Conservation (phyloP, 2,113 vertebrate genomes). For the Barnardius zonarius region DNA sequence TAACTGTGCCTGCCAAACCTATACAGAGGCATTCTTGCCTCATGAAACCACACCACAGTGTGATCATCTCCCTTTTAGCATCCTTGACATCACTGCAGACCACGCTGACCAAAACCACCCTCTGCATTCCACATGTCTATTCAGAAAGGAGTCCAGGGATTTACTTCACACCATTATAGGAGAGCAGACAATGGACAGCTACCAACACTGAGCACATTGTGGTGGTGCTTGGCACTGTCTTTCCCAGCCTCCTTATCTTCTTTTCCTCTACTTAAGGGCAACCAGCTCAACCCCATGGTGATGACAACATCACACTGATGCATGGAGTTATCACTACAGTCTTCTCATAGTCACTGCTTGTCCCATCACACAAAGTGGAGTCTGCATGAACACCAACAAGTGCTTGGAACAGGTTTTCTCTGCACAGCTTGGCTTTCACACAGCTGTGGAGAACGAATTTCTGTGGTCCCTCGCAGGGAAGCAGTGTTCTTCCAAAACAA, state of each 20-base stretch:
- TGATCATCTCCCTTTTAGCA: background rate
- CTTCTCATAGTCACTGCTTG: background rate
- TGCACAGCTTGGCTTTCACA: background rate
- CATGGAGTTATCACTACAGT: background rate
- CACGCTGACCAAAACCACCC: background rate
- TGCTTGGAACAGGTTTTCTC: constrained; percentile 36
- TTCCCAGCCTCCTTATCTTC: background rate
- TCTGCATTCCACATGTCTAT: background rate
- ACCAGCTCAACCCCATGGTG: background rate
- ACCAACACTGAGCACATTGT: background rate
- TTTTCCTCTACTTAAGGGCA: background rate
- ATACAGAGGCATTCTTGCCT: background rate
- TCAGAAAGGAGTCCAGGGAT: background rate
- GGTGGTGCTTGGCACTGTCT: background rate
- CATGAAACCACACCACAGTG: background rate
- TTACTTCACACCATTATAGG: background rate
- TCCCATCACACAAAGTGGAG: background rate
- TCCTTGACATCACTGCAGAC: background rate
- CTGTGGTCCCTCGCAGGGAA: constrained; percentile 44
- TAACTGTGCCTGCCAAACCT: background rate
- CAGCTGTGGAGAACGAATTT: constrained; percentile 41
- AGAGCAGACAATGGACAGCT: background rate
- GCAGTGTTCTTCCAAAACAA: constrained; percentile 46
- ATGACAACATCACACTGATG: background rate
- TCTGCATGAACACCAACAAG: background rate